Percentiles rank a stretch among this genome's conserved stretches.
These are phyloP conservation scores for Araneus ventricosus DNA, from an alignment of 1,140 invertebrate species.

Conservation along the genomic window DNA sequence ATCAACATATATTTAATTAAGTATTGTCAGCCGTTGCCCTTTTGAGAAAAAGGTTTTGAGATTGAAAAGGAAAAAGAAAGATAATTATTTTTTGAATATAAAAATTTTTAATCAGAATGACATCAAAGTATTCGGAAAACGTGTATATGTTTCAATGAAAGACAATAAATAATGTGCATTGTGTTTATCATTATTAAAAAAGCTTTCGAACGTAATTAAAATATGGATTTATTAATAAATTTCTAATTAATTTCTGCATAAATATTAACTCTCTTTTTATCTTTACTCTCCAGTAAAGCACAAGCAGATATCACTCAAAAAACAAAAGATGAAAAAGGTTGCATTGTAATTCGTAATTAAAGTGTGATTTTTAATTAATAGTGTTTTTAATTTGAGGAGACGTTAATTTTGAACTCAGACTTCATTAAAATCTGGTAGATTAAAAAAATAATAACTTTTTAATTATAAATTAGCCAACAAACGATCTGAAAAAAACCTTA, in stretches of 20 bases:
- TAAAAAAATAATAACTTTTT: constrained; percentile 34
- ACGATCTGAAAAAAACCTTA: not conserved
- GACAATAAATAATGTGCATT: not conserved
- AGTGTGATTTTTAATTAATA: constrained; percentile 44
- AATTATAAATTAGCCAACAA: constrained; percentile 37
- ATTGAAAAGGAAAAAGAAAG: not conserved
- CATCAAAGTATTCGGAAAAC: not conserved
- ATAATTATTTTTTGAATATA: not conserved
- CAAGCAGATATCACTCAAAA: not conserved
- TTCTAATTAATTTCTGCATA: constrained; percentile 5
- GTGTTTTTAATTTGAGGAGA: not conserved
- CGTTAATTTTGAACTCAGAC: not conserved
- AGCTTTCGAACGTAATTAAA: not conserved
- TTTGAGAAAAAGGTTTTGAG: not conserved
- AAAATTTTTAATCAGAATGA: not conserved
- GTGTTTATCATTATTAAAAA: not conserved
- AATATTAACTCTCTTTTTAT: not conserved
- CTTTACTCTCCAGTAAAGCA: not conserved
- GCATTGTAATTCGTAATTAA: constrained; percentile 51
- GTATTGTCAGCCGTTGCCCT: not conserved
- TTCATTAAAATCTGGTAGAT: not conserved
- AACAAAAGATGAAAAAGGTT: constrained; percentile 28
- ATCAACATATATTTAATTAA: not conserved
- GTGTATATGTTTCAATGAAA: not conserved
- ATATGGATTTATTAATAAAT: constrained; percentile 20